A percentile compares a stretch with the other conserved stretches of the same genome.
Conservation (phyloP, 2,888 invertebrate genomes). For the Plagodis dolabraria region DNA sequence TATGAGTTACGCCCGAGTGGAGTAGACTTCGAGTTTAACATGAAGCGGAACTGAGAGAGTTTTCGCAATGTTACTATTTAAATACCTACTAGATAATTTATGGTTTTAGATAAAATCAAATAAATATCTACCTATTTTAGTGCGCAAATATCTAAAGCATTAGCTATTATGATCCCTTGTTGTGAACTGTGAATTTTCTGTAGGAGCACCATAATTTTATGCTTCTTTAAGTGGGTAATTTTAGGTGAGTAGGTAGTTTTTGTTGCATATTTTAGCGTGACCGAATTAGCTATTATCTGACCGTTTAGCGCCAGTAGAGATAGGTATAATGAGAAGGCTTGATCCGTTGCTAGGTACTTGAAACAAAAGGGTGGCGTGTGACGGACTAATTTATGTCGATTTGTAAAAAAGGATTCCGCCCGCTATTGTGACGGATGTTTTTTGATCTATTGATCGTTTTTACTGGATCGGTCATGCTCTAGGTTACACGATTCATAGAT, state of each 20-base stretch:
- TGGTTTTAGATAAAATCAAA: slow-evolving; percentile 12
- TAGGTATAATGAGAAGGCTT: neutral
- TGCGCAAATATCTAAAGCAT: slow-evolving; percentile 17
- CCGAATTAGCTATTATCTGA: neutral
- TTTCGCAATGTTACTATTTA: slow-evolving; percentile 10
- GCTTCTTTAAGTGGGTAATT: neutral
- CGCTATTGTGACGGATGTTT: neutral
- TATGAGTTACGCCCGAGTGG: too few relatives aligned
- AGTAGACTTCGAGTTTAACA: too few relatives aligned
- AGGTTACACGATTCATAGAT: neutral
- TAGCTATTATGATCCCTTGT: slow-evolving; percentile 9
- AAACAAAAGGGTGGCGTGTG: neutral
- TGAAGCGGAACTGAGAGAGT: slow-evolving; percentile 5
- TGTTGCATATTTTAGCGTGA: neutral
- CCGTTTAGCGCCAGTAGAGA: neutral
- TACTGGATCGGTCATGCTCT: neutral
- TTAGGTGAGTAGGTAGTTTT: slow-evolving; percentile 3
- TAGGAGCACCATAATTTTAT: slow-evolving; percentile 28
- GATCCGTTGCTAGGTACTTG: neutral
- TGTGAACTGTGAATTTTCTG: slow-evolving; percentile 6
- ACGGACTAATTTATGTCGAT: neutral
- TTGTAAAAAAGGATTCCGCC: neutral
- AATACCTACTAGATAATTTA: slow-evolving; percentile 33
- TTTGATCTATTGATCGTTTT: neutral
- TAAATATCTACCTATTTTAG: slow-evolving; percentile 1